These are phyloP conservation scores for Molossus alvarezi DNA, from an alignment of 2,797 vertebrate genomes.

Conservation along the genomic window DNA sequence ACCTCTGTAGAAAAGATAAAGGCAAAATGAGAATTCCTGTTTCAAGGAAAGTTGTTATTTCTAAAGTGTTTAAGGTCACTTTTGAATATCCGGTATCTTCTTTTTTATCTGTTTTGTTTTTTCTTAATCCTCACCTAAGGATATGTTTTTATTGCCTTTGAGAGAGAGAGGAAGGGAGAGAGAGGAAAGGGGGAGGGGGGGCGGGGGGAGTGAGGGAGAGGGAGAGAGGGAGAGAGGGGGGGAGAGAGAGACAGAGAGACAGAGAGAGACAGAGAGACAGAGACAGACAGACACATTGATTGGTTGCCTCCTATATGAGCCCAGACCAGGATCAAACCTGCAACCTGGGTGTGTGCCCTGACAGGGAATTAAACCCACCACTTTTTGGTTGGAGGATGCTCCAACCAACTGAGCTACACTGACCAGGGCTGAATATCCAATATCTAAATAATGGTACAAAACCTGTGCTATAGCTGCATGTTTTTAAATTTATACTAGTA, in stretches of 20 bases:
- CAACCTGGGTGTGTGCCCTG: not conserved
- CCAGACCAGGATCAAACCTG: not conserved
- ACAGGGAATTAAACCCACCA: not conserved
- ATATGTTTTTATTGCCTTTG: not conserved
- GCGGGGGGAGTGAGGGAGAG: rapidly evolving
- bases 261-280: not conserved
- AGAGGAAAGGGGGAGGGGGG: too few relatives aligned
- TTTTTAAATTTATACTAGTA: not conserved
- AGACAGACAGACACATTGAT: not conserved
- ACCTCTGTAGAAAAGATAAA: slow-evolving; percentile 92
- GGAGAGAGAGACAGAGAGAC: not conserved
- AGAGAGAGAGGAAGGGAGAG: not conserved
- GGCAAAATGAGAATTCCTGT: slow-evolving; percentile 58
- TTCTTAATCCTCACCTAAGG: not conserved
- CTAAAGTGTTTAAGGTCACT: slow-evolving; percentile 19
- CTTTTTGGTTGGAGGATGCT: not conserved
- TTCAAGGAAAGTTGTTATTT: slow-evolving; percentile 48
- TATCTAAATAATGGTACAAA: slow-evolving; percentile 38
- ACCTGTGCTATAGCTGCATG: not conserved
- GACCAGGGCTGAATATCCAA: slow-evolving; percentile 55
- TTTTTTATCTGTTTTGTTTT: not conserved
- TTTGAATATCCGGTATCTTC: slow-evolving; percentile 50
- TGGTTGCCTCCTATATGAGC: not conserved
- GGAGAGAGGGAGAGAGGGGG: not conserved
- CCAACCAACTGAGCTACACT: not conserved